Base-by-base conservation (phyloP, 2,113 vertebrate species). In the Plestiodon gilberti region DNA sequence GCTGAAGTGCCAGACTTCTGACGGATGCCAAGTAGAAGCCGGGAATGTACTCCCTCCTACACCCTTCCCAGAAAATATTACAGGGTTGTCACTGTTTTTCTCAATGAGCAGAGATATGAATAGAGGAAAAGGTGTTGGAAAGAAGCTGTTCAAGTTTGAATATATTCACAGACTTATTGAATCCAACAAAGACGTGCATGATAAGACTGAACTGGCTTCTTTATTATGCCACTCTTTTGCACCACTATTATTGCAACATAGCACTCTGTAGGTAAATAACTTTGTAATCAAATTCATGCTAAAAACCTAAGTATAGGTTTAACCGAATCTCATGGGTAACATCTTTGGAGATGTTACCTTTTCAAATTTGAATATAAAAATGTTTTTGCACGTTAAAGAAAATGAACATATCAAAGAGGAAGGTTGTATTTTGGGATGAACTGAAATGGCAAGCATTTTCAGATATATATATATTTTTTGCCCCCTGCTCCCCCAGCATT, bases 31-130 rank as follows among this genome's bases (percentile, higher is more conserved):
- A 81, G 67, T 52, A 20, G 69, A 86, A 81, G 67, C 74, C 30
- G 67, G 22, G 52, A 81, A 86, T 48, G 2, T 69, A 17, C 35
- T 15, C 59, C 38, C 55, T 38, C 74, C 62, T 13, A 64, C 20
- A 73, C 30, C 52, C 7, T 86, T 80, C 77, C 57, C 57, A 80
- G 78, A 81, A 86, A 79, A 86, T 80, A 77, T 78, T 57, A 87
- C 40, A 55, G 40, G 2, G 48, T n/a, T 52, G n/a, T 23, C 10
- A 67, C 65, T 78, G 13, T 64, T 65, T 35, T 40, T 40, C 5
- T 5, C 17, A 9, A 25, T 61, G 23, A 61, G 38, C 6, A 30
- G 33, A 52, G 17, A 28, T 75, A 75, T 62, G 43, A 64, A 61
- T 80, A 20, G 35, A 70, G 1, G 30, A 70, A 73, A 85, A 71